Evolutionary conservation across 2,797 vertebrate species (phyloP).

Genomic region (Danionella dracula): DNA sequence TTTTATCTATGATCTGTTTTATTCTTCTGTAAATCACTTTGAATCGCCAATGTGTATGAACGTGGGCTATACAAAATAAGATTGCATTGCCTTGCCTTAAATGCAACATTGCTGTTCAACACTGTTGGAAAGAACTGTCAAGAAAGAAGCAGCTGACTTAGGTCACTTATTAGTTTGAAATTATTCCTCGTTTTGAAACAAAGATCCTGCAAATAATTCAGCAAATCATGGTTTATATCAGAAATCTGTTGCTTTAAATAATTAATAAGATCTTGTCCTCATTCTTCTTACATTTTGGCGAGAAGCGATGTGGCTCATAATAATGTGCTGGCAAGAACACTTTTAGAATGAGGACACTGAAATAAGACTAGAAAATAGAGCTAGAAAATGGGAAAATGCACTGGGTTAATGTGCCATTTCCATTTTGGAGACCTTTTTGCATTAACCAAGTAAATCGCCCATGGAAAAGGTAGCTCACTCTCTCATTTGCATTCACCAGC

Average conservation of each 20-base stretch:
- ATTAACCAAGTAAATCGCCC: constrained; percentile 67
- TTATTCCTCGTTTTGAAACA: no score
- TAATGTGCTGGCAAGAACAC: constrained; percentile 56
- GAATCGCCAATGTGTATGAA: no score
- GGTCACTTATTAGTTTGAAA: no score
- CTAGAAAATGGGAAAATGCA: constrained; percentile 4
- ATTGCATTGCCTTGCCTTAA: no score
- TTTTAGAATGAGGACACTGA: constrained; percentile 41
- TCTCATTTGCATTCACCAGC: constrained; percentile 39
- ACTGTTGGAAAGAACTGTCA: no score
- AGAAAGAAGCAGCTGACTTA: no score
- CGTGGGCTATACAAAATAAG: no score
- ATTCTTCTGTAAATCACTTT: no score
- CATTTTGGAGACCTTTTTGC: constrained; percentile 56
- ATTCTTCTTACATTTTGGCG: constrained; percentile 50
- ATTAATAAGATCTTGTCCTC: constrained; percentile 45
- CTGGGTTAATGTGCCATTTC: constrained; percentile 57
- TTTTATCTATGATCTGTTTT: no score
- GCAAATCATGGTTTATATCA: no score
- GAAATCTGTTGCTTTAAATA: constrained; percentile 51
- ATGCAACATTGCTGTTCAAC: no score
- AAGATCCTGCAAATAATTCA: no score
- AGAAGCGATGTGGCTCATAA: constrained; percentile 55
- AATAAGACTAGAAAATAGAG: constrained; percentile 3
- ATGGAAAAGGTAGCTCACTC: constrained; percentile 49